Base-by-base conservation (phyloP, 2,797 vertebrate species). In the Anisognathus igniventris region DNA sequence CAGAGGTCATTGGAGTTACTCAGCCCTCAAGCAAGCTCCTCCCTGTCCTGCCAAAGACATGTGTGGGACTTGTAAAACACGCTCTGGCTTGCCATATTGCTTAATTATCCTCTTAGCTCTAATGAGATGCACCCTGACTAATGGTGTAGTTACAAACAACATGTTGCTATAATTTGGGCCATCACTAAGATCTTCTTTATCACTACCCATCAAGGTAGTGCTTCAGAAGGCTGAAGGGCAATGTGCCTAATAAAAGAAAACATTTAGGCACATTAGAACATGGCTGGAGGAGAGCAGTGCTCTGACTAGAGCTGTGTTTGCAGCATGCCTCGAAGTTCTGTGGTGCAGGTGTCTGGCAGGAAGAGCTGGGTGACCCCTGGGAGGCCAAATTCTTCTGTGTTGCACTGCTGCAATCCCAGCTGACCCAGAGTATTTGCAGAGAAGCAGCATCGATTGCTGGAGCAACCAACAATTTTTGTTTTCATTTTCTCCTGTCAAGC, bases 61-160 rank as follows among this genome's bases (percentile, higher is more conserved):
- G 89, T 91, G 81, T 88, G 77, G 90, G 87, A 82, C 83, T 95
- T 88, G 67, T 96, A 94, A 96, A 97, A 91, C 86, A 82, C 86
- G 58, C 78, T 90, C 67, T 77, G 53, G 37, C 80, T 90, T 97
- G 95, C 92, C 50, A 62, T 93, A 92, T 85, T 90, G 90, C 86
- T 83, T 96, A 93, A 97, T 97, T 96, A 94, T 93, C 64, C 75
- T 92, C 94, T 85, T 82, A 95, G 71, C 73, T 85, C 84, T 96
- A 96, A 96, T 96, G 95, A 95, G 93, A 78, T 80, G 83, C 65
- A 67, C 92, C 92, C 91, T 97, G 93, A 96, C 66, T 94, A 95
- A 96, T 93, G 91, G 45, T 92, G 90, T 95, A 96, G 84, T 94
- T 92, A 94, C 86, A 86, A 93, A 84, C 87, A 96, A 90, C 78